Evolutionary conservation across 2,888 invertebrate species (phyloP).

Genomic region (Uropetala carovei): DNA sequence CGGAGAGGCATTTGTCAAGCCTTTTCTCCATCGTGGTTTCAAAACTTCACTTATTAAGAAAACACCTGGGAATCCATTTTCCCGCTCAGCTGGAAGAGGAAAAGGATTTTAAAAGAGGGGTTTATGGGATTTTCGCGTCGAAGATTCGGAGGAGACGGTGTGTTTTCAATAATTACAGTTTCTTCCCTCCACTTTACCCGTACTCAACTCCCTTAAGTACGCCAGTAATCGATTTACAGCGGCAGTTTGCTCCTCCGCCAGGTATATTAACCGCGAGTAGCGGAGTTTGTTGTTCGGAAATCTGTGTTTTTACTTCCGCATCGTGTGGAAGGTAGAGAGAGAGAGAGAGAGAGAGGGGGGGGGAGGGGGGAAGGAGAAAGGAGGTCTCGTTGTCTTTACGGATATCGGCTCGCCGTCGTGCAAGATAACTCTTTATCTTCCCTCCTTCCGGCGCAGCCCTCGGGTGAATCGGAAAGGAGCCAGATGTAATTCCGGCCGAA

Average conservation of each 20-base stretch:
- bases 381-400: background rate
- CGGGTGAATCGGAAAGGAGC: background rate
- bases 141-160: background rate
- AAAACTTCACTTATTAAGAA: no score
- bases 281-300: background rate
- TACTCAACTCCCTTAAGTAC: background rate
- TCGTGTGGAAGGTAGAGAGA: background rate
- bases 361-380: no score
- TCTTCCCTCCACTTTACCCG: background rate
- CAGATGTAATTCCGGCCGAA: conserved; percentile 1
- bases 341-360: background rate
- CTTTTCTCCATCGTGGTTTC: background rate
- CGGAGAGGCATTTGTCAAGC: background rate
- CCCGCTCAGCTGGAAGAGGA: no score
- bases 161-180: background rate
- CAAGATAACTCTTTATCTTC: background rate
- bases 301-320: background rate
- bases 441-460: background rate
- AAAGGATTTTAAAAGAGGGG: background rate
- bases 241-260: background rate
- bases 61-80: no score
- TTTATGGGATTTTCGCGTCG: background rate
- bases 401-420: background rate
- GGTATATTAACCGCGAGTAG: background rate
- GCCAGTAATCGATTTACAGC: background rate